Evolutionary conservation across 37 sponge, comb jelly and placozoan species (phyloP).

Genomic region (Ianthella basta): DNA sequence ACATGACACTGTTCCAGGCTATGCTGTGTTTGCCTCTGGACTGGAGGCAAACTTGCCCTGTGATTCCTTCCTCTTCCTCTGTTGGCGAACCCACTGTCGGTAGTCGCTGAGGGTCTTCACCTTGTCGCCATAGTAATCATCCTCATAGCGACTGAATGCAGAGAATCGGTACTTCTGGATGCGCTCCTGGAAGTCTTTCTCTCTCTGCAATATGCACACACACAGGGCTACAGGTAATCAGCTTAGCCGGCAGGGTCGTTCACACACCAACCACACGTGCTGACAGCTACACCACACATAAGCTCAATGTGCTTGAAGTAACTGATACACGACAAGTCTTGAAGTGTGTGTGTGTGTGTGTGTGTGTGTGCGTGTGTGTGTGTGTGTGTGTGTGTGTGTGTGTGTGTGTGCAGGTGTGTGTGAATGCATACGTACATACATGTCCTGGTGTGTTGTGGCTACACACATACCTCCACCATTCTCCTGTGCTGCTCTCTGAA

Average conservation of each 20-base stretch:
- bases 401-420: too few relatives aligned
- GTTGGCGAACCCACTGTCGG: constrained; percentile 95
- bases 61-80: constrained; percentile 72
- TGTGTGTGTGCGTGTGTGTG: too few relatives aligned
- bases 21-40: too few relatives aligned
- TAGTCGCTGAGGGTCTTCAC: constrained; percentile 91
- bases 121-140: constrained; percentile 98
- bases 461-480: constrained; percentile 59
- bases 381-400: too few relatives aligned
- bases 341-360: too few relatives aligned
- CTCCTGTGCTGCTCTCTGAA: constrained; percentile 37
- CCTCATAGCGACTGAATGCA: constrained; percentile 73
- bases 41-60: constrained; percentile 16
- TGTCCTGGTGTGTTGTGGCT: background rate
- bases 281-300: too few relatives aligned
- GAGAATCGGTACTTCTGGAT: constrained; percentile 69
- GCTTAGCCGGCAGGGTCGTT: background rate
- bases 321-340: too few relatives aligned
- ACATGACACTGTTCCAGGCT: too few relatives aligned
- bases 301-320: too few relatives aligned
- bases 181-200: constrained; percentile 76
- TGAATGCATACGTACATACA: background rate
- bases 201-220: constrained; percentile 41
- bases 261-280: too few relatives aligned
- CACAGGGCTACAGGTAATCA: background rate